These are phyloP conservation scores for Diploptera punctata DNA, from an alignment of 2,888 invertebrate genomes.

Conservation along the genomic window DNA sequence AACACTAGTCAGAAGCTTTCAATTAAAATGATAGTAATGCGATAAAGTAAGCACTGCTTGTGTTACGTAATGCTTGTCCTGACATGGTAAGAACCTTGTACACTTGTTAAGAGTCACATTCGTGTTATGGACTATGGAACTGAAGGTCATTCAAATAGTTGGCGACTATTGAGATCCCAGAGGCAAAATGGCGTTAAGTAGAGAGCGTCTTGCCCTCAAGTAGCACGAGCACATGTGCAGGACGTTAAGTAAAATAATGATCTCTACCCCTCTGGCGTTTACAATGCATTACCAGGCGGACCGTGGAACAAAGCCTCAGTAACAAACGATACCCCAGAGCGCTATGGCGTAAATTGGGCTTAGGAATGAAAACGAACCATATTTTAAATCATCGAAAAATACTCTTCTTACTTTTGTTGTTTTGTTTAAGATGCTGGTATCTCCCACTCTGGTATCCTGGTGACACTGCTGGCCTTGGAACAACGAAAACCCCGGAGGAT, in stretches of 20 bases:
- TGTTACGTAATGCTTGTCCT: too few species aligned
- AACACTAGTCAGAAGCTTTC: too few species aligned
- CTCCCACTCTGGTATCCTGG: not conserved
- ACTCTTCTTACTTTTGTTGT: constrained; percentile 12
- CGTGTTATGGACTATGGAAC: not conserved
- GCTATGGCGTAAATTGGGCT: constrained; percentile 24
- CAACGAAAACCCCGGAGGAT: not conserved
- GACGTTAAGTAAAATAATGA: constrained; percentile 36
- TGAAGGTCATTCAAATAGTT: constrained; percentile 29
- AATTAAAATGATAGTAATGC: too few species aligned
- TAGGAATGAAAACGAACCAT: constrained; percentile 36
- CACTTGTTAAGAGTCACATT: not conserved
- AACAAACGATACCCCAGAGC: constrained; percentile 37
- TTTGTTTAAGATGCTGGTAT: not conserved
- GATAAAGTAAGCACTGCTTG: too few species aligned
- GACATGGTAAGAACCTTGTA: too few species aligned
- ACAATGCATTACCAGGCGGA: constrained; percentile 15
- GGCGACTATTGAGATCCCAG: not conserved
- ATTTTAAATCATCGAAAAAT: constrained; percentile 39
- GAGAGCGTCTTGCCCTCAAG: not conserved
- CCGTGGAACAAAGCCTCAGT: constrained; percentile 22
- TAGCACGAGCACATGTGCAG: not conserved
- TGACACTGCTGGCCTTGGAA: constrained; percentile 27
- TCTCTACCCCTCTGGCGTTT: constrained; percentile 1
- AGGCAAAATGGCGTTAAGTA: not conserved